These are phyloP conservation scores for Lasaia peninsularis DNA, from an alignment of 1,140 invertebrate genomes.

Conservation along the genomic window DNA sequence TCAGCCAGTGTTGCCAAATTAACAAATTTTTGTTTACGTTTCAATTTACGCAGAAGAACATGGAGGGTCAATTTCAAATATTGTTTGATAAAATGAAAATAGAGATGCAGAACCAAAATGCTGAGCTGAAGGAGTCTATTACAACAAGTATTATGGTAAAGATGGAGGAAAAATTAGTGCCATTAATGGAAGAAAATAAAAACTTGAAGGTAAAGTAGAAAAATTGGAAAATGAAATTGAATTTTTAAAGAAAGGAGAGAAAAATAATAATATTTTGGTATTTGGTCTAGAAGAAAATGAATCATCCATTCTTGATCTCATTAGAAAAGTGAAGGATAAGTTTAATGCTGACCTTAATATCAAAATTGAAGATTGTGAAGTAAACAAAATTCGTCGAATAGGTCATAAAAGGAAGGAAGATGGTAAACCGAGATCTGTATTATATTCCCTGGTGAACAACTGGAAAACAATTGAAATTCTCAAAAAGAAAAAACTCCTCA, in stretches of 20 bases:
- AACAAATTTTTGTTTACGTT: background rate
- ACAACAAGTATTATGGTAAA: slow-evolving; percentile 24
- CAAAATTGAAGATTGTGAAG: slow-evolving; percentile 19
- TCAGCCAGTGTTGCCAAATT: too few relatives aligned
- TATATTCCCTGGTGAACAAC: slow-evolving; percentile 11
- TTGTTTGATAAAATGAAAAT: slow-evolving; percentile 26
- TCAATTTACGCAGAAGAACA: slow-evolving; percentile 9
- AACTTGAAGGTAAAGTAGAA: slow-evolving; percentile 18
- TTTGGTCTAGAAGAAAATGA: slow-evolving; percentile 21
- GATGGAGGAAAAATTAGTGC: slow-evolving; percentile 22
- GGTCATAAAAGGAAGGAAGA: slow-evolving; percentile 12
- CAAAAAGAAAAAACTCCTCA: too few relatives aligned
- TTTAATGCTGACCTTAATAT: slow-evolving; percentile 18
- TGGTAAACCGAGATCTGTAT: slow-evolving; percentile 22
- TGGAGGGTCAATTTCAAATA: slow-evolving; percentile 27
- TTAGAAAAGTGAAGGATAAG: slow-evolving; percentile 16
- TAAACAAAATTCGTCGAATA: slow-evolving; percentile 22
- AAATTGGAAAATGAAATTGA: slow-evolving; percentile 21
- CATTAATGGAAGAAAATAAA: slow-evolving; percentile 22
- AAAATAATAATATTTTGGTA: slow-evolving; percentile 18
- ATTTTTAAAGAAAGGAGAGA: slow-evolving; percentile 16
- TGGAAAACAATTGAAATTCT: too few relatives aligned
- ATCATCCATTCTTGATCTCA: slow-evolving; percentile 12
- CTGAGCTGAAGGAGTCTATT: slow-evolving; percentile 22
- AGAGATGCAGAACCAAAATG: slow-evolving; percentile 23